These are phyloP conservation scores for Aegypius monachus DNA, from an alignment of 2,113 vertebrate species.

Conservation along the genomic window DNA sequence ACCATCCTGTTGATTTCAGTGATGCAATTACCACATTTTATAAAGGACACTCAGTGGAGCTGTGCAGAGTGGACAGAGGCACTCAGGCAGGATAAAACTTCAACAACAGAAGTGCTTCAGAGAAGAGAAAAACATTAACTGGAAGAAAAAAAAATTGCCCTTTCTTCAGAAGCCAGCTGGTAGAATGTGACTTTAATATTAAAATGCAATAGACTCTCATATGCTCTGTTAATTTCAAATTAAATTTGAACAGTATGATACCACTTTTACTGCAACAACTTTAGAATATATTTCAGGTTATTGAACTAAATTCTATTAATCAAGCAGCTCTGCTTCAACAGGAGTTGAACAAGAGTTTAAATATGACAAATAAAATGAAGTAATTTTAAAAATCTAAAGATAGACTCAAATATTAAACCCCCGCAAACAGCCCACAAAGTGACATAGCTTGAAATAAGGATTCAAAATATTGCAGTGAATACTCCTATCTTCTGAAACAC, in stretches of 20 bases:
- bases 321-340: not conserved
- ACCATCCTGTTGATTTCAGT: not conserved
- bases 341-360: not conserved
- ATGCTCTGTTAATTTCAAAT: not conserved
- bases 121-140: not conserved
- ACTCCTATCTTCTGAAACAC: not conserved
- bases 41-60: not conserved
- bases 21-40: not conserved
- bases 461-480: not conserved
- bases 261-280: not conserved
- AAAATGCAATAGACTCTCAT: not conserved
- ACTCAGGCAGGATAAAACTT: not conserved
- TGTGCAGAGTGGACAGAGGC: not conserved
- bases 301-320: not conserved
- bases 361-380: not conserved
- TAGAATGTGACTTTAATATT: not conserved
- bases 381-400: not conserved
- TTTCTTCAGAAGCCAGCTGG: not conserved
- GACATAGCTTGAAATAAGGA: not conserved
- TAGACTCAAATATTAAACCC: not conserved
- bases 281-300: not conserved
- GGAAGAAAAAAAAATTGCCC: not conserved
- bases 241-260: not conserved
- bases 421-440: not conserved
- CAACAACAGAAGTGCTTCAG: not conserved